A percentile compares a stretch with the other conserved stretches of the same genome.
These are phyloP conservation scores for Clostera curtula DNA, from an alignment of 2,888 invertebrate species.

Conservation along the genomic window DNA sequence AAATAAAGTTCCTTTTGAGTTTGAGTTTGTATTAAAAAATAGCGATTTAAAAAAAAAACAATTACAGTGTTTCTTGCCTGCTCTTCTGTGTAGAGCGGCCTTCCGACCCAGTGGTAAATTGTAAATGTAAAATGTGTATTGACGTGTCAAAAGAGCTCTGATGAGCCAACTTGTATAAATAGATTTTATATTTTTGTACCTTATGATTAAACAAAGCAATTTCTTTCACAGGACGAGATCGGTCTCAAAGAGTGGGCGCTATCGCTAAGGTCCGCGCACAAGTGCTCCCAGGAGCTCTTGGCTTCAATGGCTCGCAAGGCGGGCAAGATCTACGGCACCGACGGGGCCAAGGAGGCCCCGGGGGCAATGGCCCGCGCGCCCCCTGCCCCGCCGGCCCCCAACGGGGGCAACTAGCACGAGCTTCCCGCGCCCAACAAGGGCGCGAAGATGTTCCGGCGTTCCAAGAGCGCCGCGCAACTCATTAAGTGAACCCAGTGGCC, in stretches of 20 bases:
- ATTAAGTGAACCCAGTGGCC: conserved; percentile 51
- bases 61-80: too few relatives aligned
- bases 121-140: too few relatives aligned
- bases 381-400: conserved; percentile 41
- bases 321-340: conserved; percentile 98
- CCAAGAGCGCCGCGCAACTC: conserved; percentile 72
- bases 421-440: conserved; percentile 65
- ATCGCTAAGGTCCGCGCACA: conserved; percentile 96
- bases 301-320: conserved; percentile 99
- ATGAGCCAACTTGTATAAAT: too few relatives aligned
- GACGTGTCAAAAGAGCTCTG: too few relatives aligned
- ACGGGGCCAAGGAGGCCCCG: conserved; percentile 54
- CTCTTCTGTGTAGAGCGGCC: too few relatives aligned
- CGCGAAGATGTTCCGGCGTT: conserved; percentile 74
- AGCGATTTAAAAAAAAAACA: too few relatives aligned
- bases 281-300: conserved; percentile 94
- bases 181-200: too few relatives aligned
- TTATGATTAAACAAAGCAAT: too few relatives aligned
- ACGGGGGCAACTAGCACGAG: conserved; percentile 71
- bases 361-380: conserved; percentile 19
- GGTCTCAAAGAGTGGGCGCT: conserved; percentile 99
- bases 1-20: too few relatives aligned
- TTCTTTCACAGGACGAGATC: conserved; percentile 89
- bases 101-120: too few relatives aligned
- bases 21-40: too few relatives aligned